phyloP scores from a whole-genome alignment of 2,797 vertebrate genomes.

The Falco berigora region DNA sequence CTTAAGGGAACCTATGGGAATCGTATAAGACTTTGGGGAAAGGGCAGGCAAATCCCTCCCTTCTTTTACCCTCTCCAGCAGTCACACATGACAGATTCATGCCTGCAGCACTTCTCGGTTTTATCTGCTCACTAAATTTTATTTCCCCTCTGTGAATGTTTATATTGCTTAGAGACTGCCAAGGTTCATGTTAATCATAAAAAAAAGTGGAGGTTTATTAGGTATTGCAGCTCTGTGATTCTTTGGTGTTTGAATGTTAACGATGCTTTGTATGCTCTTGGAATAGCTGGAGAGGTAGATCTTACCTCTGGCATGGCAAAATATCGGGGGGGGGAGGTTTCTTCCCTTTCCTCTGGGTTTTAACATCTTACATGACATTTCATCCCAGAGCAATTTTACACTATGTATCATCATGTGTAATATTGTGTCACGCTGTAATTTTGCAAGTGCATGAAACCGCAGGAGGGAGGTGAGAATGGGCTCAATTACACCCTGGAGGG shows the following conservation, averaged over 20 bases:
- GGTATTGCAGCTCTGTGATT: not conserved
- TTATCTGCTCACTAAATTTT: conserved; percentile 55
- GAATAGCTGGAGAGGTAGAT: not conserved
- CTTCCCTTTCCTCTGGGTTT: not conserved
- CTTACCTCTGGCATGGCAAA: not conserved
- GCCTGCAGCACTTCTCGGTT: conserved; percentile 32
- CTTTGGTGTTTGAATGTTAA: conserved; percentile 42
- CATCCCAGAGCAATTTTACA: conserved; percentile 8
- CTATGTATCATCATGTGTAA: not conserved
- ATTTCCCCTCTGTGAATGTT: conserved; percentile 49
- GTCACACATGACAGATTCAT: conserved; percentile 12
- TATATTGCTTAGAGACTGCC: conserved; percentile 53
- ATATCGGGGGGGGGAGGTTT: not conserved
- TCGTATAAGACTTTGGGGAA: not conserved
- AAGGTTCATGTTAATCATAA: conserved; percentile 51
- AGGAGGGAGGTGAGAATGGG: not conserved
- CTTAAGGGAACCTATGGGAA: not conserved
- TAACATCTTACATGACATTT: not conserved
- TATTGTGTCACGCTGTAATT: not conserved
- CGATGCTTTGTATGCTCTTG: not conserved
- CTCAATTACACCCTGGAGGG: not conserved
- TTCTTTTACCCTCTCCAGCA: not conserved
- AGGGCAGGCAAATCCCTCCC: not conserved
- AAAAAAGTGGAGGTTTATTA: conserved; percentile 33
- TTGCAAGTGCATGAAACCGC: not conserved